Evolutionary conservation across 2,113 vertebrate genomes (phyloP).

Genomic region (Genyomyrus donnyi): DNA sequence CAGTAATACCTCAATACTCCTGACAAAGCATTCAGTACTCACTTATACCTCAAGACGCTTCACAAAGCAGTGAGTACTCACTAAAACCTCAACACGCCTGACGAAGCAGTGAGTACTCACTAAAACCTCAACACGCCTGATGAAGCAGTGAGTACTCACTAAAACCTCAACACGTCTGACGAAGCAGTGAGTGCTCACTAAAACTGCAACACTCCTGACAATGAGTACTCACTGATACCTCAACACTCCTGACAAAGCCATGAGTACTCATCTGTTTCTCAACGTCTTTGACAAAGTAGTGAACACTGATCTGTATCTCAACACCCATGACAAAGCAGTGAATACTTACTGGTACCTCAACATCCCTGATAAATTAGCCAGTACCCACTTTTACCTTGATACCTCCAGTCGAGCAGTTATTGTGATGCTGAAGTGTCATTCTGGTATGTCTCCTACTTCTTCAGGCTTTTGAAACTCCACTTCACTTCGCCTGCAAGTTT

Average conservation of each 20-base stretch:
- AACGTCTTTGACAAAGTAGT: constrained; percentile 69
- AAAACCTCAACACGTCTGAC: constrained; percentile 68
- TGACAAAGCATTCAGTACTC: not conserved
- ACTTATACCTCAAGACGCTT: not conserved
- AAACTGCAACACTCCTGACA: not conserved
- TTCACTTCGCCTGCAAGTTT: constrained; percentile 98
- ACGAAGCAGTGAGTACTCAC: not conserved
- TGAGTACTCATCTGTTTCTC: not conserved
- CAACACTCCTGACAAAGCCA: not conserved
- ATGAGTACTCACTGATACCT: not conserved
- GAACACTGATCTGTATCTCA: constrained; percentile 26
- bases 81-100: constrained; percentile 68
- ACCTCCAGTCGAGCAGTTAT: not conserved
- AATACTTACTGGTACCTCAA: not conserved
- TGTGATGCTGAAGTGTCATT: not conserved
- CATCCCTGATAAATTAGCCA: not conserved
- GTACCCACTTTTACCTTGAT: not conserved
- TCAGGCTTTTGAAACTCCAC: constrained; percentile 85
- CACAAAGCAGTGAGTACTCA: not conserved
- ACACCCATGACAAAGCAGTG: not conserved
- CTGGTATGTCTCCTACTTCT: not conserved
- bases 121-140: not conserved
- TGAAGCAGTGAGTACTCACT: not conserved
- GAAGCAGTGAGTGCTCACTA: not conserved
- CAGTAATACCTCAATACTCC: not conserved